Percentiles rank a stretch among this genome's conserved stretches.
phyloP scores from a whole-genome alignment of 2,888 invertebrate species.

The Scaptomyza flava region DNA sequence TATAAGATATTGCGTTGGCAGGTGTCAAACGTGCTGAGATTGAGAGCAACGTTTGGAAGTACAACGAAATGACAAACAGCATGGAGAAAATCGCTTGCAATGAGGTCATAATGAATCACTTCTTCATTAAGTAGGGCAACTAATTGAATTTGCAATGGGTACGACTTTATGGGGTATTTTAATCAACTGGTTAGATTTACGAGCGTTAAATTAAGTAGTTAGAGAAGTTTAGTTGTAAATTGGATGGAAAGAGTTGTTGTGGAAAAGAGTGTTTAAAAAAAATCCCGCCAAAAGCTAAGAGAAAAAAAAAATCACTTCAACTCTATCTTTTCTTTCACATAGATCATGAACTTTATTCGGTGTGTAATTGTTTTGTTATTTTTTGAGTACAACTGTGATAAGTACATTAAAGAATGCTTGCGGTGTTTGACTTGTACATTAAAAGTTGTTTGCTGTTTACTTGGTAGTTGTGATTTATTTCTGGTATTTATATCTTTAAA shows the following conservation, averaged over 20 bases:
- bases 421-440: conserved; percentile 49
- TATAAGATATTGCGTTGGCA: conserved; percentile 48
- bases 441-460: conserved; percentile 33
- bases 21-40: conserved; percentile 32
- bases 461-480: conserved; percentile 13
- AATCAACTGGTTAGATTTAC: background rate
- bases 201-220: no score
- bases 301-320: no score
- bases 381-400: conserved; percentile 51
- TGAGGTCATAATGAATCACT: conserved; percentile 3
- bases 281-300: no score
- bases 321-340: conserved; percentile 16
- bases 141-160: conserved; percentile 17
- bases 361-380: conserved; percentile 29
- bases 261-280: no score
- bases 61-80: background rate
- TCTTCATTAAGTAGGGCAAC: background rate
- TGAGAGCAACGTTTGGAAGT: conserved; percentile 6
- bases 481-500: conserved; percentile 11
- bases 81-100: conserved; percentile 9
- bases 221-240: no score
- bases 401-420: conserved; percentile 54
- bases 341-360: conserved; percentile 66
- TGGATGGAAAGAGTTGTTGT: no score
- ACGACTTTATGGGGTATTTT: background rate